Base-by-base conservation (phyloP, 2,888 invertebrate genomes). In the Deilephila porcellus region DNA sequence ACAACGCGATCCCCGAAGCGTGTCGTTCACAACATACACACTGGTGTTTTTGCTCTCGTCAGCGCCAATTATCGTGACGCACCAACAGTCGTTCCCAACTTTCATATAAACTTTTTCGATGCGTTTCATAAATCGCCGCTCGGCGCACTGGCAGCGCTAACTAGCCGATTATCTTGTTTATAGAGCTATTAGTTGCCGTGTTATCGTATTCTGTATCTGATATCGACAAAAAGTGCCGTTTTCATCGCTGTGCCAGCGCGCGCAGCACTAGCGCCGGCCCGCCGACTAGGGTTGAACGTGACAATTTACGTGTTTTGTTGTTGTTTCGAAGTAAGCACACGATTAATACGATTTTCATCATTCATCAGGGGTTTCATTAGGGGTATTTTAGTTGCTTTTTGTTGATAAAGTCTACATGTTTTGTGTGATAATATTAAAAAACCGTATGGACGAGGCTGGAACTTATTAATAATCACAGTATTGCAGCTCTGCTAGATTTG, bases 121-220 rank as follows among this genome's bases (percentile, higher is more conserved):
- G 73, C 74, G 81, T 85, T 83, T 85, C 78, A 83, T 83, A 87
- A 85, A 84, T 85, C 79, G 74, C 74, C 62, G 74, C 77, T 73
- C 76, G 81, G 82, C 80, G 83, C 79, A 83, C 88, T 90, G 88
- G 89, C 89, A 89, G 89, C 90, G 88, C 86, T 89, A 90, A 89
- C 89, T 86, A 86, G 89, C 81, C 88, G 91, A 90, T 92, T 91
- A 93, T 92, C 91, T 92, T 87, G 91, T 93, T 93, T 93, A 92
- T 93, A 90, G 91, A 90, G 91, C 91, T 92, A 92, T 93, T 92
- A 93, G 91, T 86, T 88, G 89, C 88, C 86, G 84, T 85, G 82
- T 85, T 89, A 92, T 92, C 92, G 86, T 85, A 85, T 88, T 88
- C 83, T 87, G 88, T 90, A 90, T 93, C 91, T 86, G 85, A 89